Conservation (phyloP, 2,113 vertebrate genomes). For the Oplegnathus fasciatus region DNA sequence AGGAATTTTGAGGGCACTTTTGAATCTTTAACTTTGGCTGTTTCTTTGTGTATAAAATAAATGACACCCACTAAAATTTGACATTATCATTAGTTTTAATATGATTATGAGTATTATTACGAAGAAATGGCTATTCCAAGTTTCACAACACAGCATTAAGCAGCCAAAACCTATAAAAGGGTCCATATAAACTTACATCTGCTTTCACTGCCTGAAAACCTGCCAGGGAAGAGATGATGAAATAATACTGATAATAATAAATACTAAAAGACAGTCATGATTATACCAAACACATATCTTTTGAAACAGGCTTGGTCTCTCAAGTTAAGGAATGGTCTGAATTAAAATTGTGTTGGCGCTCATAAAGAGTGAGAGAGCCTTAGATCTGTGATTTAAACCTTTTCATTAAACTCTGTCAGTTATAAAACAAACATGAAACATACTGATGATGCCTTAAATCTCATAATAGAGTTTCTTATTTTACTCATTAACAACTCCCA, state of each 20-base stretch:
- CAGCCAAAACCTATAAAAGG: background rate
- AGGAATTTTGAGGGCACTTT: background rate
- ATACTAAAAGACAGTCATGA: background rate
- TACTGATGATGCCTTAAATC: background rate
- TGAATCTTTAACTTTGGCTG: background rate
- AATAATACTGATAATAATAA: background rate
- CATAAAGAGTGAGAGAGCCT: background rate
- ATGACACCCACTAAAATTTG: background rate
- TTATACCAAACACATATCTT: background rate
- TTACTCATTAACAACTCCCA: background rate
- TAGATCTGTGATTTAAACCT: background rate
- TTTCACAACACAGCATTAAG: too few relatives aligned
- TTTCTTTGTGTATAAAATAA: constrained; percentile 33
- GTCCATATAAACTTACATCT: background rate
- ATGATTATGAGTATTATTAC: too few relatives aligned
- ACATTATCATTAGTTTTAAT: background rate
- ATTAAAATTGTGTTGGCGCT: background rate
- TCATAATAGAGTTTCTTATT: background rate
- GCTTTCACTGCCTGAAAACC: background rate
- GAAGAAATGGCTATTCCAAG: too few relatives aligned
- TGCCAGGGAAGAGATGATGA: background rate
- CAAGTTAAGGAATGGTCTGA: too few relatives aligned
- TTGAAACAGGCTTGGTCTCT: too few relatives aligned
- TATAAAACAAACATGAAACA: background rate
- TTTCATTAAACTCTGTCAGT: background rate